These are phyloP conservation scores for Pampus argenteus DNA, from an alignment of 2,797 vertebrate genomes.

Conservation along the genomic window DNA sequence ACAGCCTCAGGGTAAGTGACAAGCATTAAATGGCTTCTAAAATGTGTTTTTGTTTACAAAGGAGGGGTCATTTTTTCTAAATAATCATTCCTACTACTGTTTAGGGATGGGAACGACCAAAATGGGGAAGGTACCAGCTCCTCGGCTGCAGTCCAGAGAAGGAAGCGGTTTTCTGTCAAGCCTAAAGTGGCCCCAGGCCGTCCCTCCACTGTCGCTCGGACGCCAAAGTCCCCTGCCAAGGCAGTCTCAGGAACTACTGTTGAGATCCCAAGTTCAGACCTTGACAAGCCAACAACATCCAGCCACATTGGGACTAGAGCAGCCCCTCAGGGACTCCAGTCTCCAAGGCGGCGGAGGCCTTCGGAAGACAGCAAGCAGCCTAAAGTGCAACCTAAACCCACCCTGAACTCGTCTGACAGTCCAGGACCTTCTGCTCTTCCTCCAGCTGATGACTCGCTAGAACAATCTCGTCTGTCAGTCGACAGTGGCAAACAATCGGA, in stretches of 20 bases:
- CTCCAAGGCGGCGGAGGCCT: conserved; percentile 58
- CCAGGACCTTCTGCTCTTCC: conserved; percentile 5
- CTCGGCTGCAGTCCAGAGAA: conserved; percentile 85
- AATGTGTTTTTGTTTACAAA: neutral
- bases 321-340: conserved; percentile 65
- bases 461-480: conserved; percentile 15
- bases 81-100: neutral
- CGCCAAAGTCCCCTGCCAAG: conserved; percentile 76
- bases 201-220: conserved; percentile 56
- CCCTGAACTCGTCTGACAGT: neutral
- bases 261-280: conserved; percentile 41
- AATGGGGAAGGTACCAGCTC: conserved; percentile 70
- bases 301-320: conserved; percentile 39
- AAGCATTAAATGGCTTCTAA: neutral
- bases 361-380: conserved; percentile 64
- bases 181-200: conserved; percentile 84
- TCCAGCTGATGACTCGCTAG: neutral
- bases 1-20: conserved; percentile 61
- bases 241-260: conserved; percentile 42
- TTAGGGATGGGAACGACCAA: conserved; percentile 79
- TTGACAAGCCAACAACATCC: conserved; percentile 56
- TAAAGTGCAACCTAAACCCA: conserved; percentile 70
- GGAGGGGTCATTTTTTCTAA: neutral
- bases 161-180: conserved; percentile 91
- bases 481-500: conserved; percentile 28